Conservation (phyloP, 2,888 invertebrate species). For the Cancer borealis region DNA sequence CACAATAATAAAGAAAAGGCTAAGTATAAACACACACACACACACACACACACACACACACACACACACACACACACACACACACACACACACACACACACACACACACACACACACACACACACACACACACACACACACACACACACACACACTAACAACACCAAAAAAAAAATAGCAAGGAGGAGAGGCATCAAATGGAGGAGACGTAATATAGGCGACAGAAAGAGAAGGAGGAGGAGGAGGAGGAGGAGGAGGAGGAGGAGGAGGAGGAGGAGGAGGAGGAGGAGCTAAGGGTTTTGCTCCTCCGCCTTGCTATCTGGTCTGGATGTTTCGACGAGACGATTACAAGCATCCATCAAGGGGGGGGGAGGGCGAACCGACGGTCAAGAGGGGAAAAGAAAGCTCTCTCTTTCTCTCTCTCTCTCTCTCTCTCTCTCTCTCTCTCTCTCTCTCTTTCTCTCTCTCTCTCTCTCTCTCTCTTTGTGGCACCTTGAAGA, state of each 20-base stretch:
- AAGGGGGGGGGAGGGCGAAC: background rate
- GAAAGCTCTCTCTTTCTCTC: background rate
- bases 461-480: background rate
- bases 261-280: slow-evolving; percentile 40
- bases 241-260: slow-evolving; percentile 24
- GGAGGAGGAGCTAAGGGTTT: slow-evolving; percentile 34
- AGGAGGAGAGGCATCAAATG: background rate
- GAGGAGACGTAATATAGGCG: background rate
- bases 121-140: slow-evolving; percentile 30
- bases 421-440: background rate
- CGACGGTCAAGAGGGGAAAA: background rate
- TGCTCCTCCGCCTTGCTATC: background rate
- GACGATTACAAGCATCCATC: background rate
- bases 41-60: slow-evolving; percentile 28
- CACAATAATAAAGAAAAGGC: too few relatives aligned
- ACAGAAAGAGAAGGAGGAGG: background rate
- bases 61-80: slow-evolving; percentile 28
- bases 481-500: background rate
- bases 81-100: background rate
- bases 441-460: background rate
- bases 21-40: background rate
- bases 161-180: background rate
- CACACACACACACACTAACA: background rate
- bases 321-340: background rate
- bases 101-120: background rate